A percentile compares a stretch with the other conserved stretches of the same genome.
Evolutionary conservation across 2,797 vertebrate genomes (phyloP).

Genomic region (Dendrocincla tyrannina): DNA sequence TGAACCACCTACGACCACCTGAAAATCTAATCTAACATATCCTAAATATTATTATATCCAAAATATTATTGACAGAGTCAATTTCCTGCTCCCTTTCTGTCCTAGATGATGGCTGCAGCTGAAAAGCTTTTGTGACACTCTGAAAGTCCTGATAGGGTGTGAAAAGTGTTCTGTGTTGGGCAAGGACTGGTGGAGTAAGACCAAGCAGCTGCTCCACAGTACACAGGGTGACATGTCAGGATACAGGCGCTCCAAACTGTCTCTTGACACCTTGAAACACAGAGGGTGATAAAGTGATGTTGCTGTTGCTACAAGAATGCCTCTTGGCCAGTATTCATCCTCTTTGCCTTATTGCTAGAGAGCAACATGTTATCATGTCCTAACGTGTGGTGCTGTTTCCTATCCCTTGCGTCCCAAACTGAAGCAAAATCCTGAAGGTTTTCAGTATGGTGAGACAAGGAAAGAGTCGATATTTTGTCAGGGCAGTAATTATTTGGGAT

Average conservation of each 20-base stretch:
- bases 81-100: background rate
- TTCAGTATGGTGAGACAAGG: background rate
- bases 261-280: background rate
- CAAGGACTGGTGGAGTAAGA: background rate
- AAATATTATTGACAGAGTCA: background rate
- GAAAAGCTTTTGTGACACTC: background rate
- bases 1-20: background rate
- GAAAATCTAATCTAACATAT: background rate
- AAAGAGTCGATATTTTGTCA: background rate
- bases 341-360: background rate
- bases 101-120: background rate
- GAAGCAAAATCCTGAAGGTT: background rate
- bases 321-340: background rate
- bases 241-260: background rate
- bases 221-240: background rate
- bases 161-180: background rate
- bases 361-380: background rate
- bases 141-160: background rate
- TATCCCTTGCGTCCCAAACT: background rate
- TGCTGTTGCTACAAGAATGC: background rate
- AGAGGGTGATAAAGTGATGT: background rate
- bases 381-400: background rate
- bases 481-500: background rate
- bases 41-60: background rate
- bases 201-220: background rate